Conservation (phyloP, 2,888 invertebrate genomes). For the Elmis aenea region DNA sequence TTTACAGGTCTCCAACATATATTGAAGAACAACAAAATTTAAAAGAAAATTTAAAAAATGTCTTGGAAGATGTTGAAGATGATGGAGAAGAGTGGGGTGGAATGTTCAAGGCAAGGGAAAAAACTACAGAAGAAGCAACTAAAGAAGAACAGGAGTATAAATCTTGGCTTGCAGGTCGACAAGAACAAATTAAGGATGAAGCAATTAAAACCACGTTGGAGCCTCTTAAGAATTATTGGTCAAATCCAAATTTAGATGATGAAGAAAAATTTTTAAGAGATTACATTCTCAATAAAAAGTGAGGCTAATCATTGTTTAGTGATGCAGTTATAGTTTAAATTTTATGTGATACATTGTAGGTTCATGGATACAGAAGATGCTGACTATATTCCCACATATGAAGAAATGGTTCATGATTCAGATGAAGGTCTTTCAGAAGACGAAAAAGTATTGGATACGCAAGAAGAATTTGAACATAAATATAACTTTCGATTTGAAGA, state of each 20-base stretch:
- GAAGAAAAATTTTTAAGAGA: slow-evolving; percentile 88
- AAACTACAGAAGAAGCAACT: slow-evolving; percentile 51
- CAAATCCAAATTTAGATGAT: slow-evolving; percentile 71
- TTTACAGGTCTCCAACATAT: slow-evolving; percentile 51
- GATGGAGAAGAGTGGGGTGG: slow-evolving; percentile 51
- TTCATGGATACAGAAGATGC: slow-evolving; percentile 50
- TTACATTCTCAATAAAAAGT: slow-evolving; percentile 83
- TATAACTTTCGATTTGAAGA: slow-evolving; percentile 97
- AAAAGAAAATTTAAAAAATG: slow-evolving; percentile 59
- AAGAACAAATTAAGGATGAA: slow-evolving; percentile 54
- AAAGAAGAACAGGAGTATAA: slow-evolving; percentile 60
- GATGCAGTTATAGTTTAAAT: slow-evolving; percentile 5
- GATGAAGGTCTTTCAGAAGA: slow-evolving; percentile 67
- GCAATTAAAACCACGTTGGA: slow-evolving; percentile 61
- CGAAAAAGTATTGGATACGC: slow-evolving; percentile 71
- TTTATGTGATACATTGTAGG: slow-evolving; percentile 31
- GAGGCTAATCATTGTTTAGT: slow-evolving; percentile 15
- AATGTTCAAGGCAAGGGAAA: slow-evolving; percentile 52
- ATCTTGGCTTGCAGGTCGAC: slow-evolving; percentile 76
- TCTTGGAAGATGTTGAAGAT: slow-evolving; percentile 52
- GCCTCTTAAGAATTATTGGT: slow-evolving; percentile 80
- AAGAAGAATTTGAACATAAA: slow-evolving; percentile 88
- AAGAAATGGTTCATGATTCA: slow-evolving; percentile 60
- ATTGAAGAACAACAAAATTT: slow-evolving; percentile 63
- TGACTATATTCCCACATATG: slow-evolving; percentile 56